Evolutionary conservation across 2,797 vertebrate genomes (phyloP).

Genomic region (Paguma larvata): DNA sequence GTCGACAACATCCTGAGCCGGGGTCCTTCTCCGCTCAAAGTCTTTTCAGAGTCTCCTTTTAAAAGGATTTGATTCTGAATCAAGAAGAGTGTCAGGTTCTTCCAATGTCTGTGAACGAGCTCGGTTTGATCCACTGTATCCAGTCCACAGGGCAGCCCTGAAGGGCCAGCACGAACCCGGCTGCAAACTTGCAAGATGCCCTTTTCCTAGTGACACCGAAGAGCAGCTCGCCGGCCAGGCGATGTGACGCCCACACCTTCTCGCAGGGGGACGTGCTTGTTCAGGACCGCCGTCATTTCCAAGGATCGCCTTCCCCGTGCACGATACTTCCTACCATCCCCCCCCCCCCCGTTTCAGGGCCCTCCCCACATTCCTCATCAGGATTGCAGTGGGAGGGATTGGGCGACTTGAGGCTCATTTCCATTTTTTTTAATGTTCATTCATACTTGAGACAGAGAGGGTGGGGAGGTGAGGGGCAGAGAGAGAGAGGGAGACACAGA

Average conservation of each 20-base stretch:
- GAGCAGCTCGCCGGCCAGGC: too few species aligned
- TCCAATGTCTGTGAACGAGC: not conserved
- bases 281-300: not conserved
- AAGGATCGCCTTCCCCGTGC: not conserved
- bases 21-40: not conserved
- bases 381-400: not conserved
- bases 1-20: rapidly evolving
- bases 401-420: too few species aligned
- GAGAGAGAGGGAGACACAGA: too few species aligned
- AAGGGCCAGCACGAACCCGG: not conserved
- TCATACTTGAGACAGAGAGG: too few species aligned
- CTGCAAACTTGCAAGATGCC: too few species aligned
- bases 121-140: not conserved
- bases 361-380: too few species aligned
- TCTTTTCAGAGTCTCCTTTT: not conserved
- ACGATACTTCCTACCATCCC: rapidly evolving
- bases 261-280: not conserved
- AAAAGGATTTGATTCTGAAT: not conserved
- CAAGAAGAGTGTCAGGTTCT: not conserved
- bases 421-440: too few species aligned
- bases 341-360: rapidly evolving
- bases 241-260: too few species aligned
- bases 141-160: not conserved
- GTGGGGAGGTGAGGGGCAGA: too few species aligned
- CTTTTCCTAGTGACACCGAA: rapidly evolving